Evolutionary conservation across 2,113 vertebrate species (phyloP).

Genomic region (Bubo bubo): DNA sequence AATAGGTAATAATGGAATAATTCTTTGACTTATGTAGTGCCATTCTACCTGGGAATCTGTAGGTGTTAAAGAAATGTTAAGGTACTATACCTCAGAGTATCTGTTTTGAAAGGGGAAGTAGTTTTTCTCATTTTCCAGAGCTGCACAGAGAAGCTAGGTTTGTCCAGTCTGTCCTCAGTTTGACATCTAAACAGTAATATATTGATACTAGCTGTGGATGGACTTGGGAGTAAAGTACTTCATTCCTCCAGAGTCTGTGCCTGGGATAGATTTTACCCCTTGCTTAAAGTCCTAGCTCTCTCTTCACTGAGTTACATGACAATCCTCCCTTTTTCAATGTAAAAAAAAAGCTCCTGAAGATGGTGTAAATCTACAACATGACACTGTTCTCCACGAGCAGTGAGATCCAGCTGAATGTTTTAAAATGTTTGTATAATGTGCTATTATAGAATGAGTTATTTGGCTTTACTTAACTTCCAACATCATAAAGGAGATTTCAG

Average conservation of each 20-base stretch:
- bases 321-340: not conserved
- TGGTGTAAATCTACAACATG: not conserved
- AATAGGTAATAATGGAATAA: constrained; percentile 64
- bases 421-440: not conserved
- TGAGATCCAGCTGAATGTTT: not conserved
- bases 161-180: not conserved
- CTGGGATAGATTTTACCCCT: not conserved
- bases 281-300: not conserved
- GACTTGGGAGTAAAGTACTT: not conserved
- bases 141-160: not conserved
- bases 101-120: not conserved
- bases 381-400: not conserved
- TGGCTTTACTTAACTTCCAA: not conserved
- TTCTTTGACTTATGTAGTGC: constrained; percentile 16
- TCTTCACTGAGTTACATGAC: not conserved
- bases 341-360: not conserved
- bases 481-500: not conserved
- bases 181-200: not conserved
- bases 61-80: not conserved
- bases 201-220: not conserved
- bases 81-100: not conserved
- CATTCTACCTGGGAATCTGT: constrained; percentile 14
- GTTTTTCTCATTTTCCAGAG: not conserved
- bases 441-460: not conserved
- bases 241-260: not conserved